These are phyloP conservation scores for Marronus borbonicus DNA, from an alignment of 2,888 invertebrate genomes.

Conservation along the genomic window DNA sequence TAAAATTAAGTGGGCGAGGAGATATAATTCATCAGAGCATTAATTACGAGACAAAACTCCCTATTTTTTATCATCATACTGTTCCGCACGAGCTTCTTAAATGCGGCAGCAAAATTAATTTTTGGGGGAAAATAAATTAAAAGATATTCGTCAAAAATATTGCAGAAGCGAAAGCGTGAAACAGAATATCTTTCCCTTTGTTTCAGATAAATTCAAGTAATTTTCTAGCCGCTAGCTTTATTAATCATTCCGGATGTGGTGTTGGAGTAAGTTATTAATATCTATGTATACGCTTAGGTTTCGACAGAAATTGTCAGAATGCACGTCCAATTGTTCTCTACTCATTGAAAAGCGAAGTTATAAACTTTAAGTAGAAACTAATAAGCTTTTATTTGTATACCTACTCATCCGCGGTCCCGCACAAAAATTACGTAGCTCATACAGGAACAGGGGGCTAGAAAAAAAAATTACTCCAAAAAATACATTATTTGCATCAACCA, in stretches of 20 bases:
- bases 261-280: not conserved
- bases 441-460: too few species aligned
- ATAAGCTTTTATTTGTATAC: too few species aligned
- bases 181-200: slow-evolving; percentile 2
- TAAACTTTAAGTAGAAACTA: too few species aligned
- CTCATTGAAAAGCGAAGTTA: too few species aligned
- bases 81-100: not conserved
- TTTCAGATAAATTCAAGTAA: slow-evolving; percentile 1
- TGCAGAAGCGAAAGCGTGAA: slow-evolving; percentile 8
- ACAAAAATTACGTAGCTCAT: too few species aligned
- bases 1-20: slow-evolving; percentile 57
- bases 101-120: slow-evolving; percentile 49
- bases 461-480: too few species aligned
- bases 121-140: slow-evolving; percentile 55
- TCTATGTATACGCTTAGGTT: not conserved
- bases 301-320: too few species aligned
- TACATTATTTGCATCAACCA: too few species aligned
- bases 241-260: not conserved
- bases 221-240: not conserved
- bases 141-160: slow-evolving; percentile 47
- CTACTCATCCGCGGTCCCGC: too few species aligned
- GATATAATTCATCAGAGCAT: slow-evolving; percentile 60
- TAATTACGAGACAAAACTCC: slow-evolving; percentile 58
- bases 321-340: too few species aligned
- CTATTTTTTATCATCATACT: slow-evolving; percentile 2